Percentiles rank a stretch among this genome's conserved stretches.
Evolutionary conservation across 30 jellyfish, hydroid and myxozoan species (phyloP).

Genomic region (Nemopilema nomurai): DNA sequence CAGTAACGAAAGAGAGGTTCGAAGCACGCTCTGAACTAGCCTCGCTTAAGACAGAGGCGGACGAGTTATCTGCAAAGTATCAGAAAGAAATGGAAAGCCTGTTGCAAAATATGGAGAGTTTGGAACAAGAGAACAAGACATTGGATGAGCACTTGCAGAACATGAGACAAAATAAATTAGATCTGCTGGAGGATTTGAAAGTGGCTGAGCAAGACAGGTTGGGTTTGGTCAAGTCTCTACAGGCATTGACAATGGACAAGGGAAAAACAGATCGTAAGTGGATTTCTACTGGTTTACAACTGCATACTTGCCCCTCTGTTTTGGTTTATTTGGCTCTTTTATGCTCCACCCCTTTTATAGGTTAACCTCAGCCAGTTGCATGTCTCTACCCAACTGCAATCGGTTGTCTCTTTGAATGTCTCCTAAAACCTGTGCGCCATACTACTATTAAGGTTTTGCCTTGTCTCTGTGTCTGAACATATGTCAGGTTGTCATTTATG

Average conservation of each 20-base stretch:
- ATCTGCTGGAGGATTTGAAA: conserved; percentile 79
- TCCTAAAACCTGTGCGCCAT: no score
- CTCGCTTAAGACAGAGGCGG: conserved; percentile 48
- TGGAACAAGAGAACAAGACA: conserved; percentile 90
- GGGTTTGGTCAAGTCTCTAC: conserved; percentile 84
- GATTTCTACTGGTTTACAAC: neutral
- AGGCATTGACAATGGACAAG: conserved; percentile 70
- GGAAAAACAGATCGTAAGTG: conserved; percentile 47
- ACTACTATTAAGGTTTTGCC: no score
- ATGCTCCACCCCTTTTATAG: neutral
- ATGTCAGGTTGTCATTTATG: no score
- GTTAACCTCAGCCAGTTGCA: neutral
- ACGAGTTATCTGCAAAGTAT: conserved; percentile 65
- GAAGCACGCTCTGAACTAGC: conserved; percentile 58
- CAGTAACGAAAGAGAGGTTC: conserved; percentile 69
- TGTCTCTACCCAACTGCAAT: no score
- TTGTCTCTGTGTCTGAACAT: no score
- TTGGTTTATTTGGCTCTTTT: no score
- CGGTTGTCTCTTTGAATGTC: no score
- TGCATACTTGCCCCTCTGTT: neutral
- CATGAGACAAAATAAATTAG: conserved; percentile 85
- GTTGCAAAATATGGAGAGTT: conserved; percentile 82
- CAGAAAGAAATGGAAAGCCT: conserved; percentile 82
- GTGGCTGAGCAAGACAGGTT: conserved; percentile 94
- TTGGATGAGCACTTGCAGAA: conserved; percentile 89